A percentile compares a stretch with the other conserved stretches of the same genome.
These are phyloP conservation scores for Corydoras maculifer DNA, from an alignment of 2,113 vertebrate genomes.

Conservation along the genomic window DNA sequence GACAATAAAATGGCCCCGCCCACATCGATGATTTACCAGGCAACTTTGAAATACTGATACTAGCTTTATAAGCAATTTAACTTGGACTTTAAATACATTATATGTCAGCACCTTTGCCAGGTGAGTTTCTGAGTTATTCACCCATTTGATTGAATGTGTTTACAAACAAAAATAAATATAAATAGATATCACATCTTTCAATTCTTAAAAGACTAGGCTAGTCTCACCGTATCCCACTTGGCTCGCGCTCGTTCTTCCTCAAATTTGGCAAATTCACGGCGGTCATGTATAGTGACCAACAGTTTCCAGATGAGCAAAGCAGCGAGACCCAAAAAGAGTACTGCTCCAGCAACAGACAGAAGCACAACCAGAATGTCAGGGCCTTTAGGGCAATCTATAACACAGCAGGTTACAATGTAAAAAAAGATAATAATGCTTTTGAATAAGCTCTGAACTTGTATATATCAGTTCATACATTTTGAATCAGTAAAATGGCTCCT, in stretches of 20 bases:
- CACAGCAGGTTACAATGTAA: conserved; percentile 20
- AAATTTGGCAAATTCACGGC: conserved; percentile 89
- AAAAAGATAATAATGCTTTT: background rate
- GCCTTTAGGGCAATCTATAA: conserved; percentile 84
- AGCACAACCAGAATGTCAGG: conserved; percentile 85
- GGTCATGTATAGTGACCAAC: conserved; percentile 92
- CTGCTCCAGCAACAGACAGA: conserved; percentile 83
- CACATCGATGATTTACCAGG: conserved; percentile 30
- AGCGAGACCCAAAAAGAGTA: conserved; percentile 81
- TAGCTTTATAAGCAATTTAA: background rate
- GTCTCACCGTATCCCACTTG: conserved; percentile 91
- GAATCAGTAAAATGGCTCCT: no score
- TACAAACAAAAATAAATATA: no score
- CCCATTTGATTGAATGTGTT: no score
- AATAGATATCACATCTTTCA: no score
- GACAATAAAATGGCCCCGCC: conserved; percentile 49
- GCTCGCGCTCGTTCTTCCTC: conserved; percentile 89
- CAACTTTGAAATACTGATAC: conserved; percentile 15
- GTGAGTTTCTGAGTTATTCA: no score
- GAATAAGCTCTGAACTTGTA: no score
- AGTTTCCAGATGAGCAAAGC: conserved; percentile 95
- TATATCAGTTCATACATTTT: no score
- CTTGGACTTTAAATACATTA: background rate
- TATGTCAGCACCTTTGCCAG: no score
- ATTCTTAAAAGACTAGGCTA: background rate